Evolutionary conservation across 1,140 invertebrate species (phyloP).

Genomic region (Ylistrum balloti): DNA sequence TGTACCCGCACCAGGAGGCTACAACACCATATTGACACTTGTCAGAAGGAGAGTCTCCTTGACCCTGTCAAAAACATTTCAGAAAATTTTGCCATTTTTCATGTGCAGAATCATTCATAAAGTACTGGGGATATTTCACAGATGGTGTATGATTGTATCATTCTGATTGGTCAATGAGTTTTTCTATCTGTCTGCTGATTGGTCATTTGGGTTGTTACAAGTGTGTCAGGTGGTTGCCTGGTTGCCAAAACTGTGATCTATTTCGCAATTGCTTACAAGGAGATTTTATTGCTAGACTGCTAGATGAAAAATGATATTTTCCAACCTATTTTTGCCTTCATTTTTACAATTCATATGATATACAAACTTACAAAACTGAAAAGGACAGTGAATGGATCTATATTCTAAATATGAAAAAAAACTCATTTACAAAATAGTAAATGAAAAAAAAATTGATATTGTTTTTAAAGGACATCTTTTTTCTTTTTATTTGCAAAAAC

Average conservation of each 20-base stretch:
- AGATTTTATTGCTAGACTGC: too few relatives aligned
- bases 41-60: not conserved
- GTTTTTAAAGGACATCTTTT: too few relatives aligned
- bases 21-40: not conserved
- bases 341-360: too few relatives aligned
- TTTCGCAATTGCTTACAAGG: too few relatives aligned
- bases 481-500: too few relatives aligned
- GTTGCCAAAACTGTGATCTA: not conserved
- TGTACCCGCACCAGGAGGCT: not conserved
- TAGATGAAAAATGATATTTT: too few relatives aligned
- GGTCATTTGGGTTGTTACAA: not conserved
- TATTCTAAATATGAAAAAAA: too few relatives aligned
- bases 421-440: too few relatives aligned
- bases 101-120: not conserved
- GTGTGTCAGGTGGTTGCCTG: not conserved
- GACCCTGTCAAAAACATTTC: constrained; percentile 11
- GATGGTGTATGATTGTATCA: not conserved
- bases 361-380: too few relatives aligned
- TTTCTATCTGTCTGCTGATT: not conserved
- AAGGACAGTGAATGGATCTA: too few relatives aligned
- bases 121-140: not conserved
- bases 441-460: too few relatives aligned
- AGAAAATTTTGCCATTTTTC: constrained; percentile 8
- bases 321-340: too few relatives aligned
- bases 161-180: not conserved